These are phyloP conservation scores for Phthorimaea operculella DNA, from an alignment of 1,140 invertebrate genomes.

Conservation along the genomic window DNA sequence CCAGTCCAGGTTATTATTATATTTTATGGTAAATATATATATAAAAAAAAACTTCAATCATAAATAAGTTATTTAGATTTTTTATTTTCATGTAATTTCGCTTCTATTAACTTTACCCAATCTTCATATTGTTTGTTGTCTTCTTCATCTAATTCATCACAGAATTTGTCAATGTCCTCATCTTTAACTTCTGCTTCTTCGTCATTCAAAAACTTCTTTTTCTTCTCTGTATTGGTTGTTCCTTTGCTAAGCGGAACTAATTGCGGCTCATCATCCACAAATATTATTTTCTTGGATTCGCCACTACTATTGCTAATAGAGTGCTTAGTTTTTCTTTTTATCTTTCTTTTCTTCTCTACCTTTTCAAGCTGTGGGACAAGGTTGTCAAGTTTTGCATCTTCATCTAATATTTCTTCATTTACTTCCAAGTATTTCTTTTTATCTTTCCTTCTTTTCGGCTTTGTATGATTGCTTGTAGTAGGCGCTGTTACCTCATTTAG, in stretches of 20 bases:
- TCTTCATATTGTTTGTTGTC: constrained; percentile 53
- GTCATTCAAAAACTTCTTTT: constrained; percentile 16
- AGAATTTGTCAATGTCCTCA: constrained; percentile 58
- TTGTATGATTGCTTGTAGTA: not conserved
- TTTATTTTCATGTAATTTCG: constrained; percentile 41
- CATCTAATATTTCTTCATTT: not conserved
- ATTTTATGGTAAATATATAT: no score
- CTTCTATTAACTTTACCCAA: constrained; percentile 55
- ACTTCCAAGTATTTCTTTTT: not conserved
- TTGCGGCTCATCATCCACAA: constrained; percentile 10
- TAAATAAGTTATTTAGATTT: not conserved
- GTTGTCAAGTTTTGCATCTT: not conserved
- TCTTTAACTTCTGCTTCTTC: constrained; percentile 42
- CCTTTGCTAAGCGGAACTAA: not conserved
- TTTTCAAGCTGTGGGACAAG: no score
- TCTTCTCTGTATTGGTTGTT: constrained; percentile 9
- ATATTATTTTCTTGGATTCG: constrained; percentile 14
- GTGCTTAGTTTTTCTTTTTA: not conserved
- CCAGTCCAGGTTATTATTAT: no score
- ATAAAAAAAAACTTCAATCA: no score
- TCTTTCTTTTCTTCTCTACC: not conserved
- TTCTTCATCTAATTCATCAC: constrained; percentile 49
- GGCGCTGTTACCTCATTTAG: no score
- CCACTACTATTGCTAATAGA: not conserved
- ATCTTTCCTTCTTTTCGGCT: not conserved